A percentile compares a stretch with the other conserved stretches of the same genome.
Conservation (phyloP, 2,797 vertebrate species). For the Enteromius fasciolatus region DNA sequence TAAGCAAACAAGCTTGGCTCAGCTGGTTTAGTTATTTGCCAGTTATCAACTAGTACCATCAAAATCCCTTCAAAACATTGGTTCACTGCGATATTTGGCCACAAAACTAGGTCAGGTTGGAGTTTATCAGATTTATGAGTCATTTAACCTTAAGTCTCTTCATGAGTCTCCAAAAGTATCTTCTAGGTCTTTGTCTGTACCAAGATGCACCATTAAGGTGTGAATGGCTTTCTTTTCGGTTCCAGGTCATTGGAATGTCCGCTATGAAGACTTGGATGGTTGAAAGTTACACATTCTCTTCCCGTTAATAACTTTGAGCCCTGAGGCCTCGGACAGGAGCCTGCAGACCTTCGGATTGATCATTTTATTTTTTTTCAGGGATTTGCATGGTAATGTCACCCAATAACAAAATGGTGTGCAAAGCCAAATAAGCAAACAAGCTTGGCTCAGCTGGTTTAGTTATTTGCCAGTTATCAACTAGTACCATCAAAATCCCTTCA, state of each 20-base stretch:
- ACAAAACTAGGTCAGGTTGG: no score
- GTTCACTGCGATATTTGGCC: no score
- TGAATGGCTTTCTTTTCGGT: background rate
- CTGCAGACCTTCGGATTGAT: constrained; percentile 36
- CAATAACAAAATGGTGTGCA: no score
- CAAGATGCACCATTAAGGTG: constrained; percentile 3
- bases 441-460: no score
- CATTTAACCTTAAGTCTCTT: background rate
- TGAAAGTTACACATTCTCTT: constrained; percentile 31
- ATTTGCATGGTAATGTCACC: no score
- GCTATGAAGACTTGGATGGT: background rate
- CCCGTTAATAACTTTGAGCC: constrained; percentile 31
- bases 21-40: no score
- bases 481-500: no score
- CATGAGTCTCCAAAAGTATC: background rate
- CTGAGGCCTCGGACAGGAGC: background rate
- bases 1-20: no score
- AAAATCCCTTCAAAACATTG: no score
- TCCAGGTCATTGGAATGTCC: constrained; percentile 5
- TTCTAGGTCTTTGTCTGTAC: background rate
- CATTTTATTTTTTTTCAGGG: constrained; percentile 42
- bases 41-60: no score
- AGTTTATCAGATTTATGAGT: background rate
- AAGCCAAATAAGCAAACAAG: no score
- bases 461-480: no score